Percentiles rank a stretch among this genome's conserved stretches.
phyloP scores from a whole-genome alignment of 1,140 invertebrate genomes.

The Micrasema minimum region DNA sequence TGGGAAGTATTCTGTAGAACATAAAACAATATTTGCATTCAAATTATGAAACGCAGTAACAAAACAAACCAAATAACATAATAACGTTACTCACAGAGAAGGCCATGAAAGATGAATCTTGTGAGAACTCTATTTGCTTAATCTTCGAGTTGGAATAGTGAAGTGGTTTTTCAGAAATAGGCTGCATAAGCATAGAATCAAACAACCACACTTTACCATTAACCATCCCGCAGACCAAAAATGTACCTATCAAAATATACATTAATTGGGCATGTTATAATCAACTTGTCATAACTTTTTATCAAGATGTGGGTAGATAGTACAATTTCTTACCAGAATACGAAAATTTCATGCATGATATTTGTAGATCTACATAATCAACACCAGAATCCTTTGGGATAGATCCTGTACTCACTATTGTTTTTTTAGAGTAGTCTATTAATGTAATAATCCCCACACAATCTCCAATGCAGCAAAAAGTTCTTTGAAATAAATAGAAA shows the following conservation, averaged over 20 bases:
- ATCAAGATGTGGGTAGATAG: no score
- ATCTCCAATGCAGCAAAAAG: slow-evolving; percentile 57
- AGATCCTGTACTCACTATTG: slow-evolving; percentile 37
- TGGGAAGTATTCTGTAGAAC: slow-evolving; percentile 62
- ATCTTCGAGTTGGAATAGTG: slow-evolving; percentile 62
- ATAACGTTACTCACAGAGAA: slow-evolving; percentile 62
- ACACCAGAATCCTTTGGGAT: slow-evolving; percentile 50
- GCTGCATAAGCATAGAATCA: slow-evolving; percentile 66
- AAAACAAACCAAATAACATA: no score
- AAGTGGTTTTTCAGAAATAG: slow-evolving; percentile 61
- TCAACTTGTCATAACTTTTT: not conserved
- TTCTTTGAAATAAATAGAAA: slow-evolving; percentile 6
- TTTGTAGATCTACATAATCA: slow-evolving; percentile 54
- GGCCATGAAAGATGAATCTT: slow-evolving; percentile 66
- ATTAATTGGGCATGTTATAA: no score
- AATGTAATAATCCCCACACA: slow-evolving; percentile 61
- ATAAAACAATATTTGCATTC: not conserved
- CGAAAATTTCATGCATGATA: slow-evolving; percentile 65
- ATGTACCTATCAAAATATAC: slow-evolving; percentile 59
- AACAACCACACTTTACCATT: slow-evolving; percentile 69
- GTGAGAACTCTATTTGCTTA: slow-evolving; percentile 64
- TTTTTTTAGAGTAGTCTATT: slow-evolving; percentile 62
- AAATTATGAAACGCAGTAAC: not conserved
- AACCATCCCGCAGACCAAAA: slow-evolving; percentile 67
- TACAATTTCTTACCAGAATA: slow-evolving; percentile 58